Evolutionary conservation across 2,888 invertebrate genomes (phyloP).

Genomic region (Gibbula magus): DNA sequence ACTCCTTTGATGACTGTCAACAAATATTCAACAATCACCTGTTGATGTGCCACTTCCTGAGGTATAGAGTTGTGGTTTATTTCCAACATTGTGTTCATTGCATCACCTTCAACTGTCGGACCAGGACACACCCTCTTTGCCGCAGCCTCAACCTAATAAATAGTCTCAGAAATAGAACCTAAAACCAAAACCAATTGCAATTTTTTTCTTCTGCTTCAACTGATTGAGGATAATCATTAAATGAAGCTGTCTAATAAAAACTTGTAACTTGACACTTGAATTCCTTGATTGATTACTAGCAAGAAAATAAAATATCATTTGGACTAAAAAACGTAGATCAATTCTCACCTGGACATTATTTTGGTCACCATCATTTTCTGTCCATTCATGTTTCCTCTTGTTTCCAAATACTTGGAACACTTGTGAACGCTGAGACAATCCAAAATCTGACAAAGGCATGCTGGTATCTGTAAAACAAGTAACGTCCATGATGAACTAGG

Average conservation of each 20-base stretch:
- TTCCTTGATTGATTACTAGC: too few species aligned
- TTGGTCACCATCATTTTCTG: neutral
- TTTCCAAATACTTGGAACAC: conserved; percentile 6
- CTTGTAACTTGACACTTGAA: too few species aligned
- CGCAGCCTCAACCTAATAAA: conserved; percentile 9
- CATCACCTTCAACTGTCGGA: neutral
- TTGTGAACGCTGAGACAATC: neutral
- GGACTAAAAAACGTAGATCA: too few species aligned
- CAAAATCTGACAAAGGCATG: conserved; percentile 47
- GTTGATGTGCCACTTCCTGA: neutral
- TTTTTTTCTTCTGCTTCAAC: too few species aligned
- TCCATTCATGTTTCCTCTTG: neutral
- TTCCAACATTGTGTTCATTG: conserved; percentile 20
- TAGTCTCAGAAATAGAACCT: neutral
- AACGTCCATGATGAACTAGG: too few species aligned
- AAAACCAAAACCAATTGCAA: too few species aligned
- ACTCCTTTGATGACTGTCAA: neutral
- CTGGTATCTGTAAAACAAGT: neutral
- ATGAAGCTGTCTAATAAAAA: too few species aligned
- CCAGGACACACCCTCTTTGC: conserved; percentile 31
- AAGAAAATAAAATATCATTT: too few species aligned
- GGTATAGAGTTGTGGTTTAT: neutral
- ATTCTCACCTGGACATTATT: too few species aligned
- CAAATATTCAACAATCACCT: neutral
- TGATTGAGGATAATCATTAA: too few species aligned